Evolutionary conservation across 2,113 vertebrate genomes (phyloP).

Genomic region (Passer montanus): DNA sequence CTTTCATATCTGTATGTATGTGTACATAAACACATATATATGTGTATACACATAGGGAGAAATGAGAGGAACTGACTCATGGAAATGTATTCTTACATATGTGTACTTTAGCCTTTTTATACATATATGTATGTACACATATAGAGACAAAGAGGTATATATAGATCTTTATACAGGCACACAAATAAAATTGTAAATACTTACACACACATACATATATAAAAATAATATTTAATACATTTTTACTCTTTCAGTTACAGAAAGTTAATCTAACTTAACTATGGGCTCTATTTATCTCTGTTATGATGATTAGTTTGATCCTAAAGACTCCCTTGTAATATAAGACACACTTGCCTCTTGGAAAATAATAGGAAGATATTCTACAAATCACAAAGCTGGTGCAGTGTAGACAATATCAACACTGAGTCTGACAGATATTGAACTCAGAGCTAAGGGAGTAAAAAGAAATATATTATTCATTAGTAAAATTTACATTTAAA

Average conservation of each 20-base stretch:
- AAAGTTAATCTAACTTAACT: neutral
- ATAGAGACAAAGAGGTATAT: neutral
- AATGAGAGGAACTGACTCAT: neutral
- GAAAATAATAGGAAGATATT: neutral
- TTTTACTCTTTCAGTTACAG: neutral
- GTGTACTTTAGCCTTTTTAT: neutral
- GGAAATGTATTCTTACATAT: neutral
- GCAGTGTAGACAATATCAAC: neutral
- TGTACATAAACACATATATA: neutral
- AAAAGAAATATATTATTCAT: slow-evolving; percentile 27
- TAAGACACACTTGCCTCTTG: neutral
- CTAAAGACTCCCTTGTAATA: neutral
- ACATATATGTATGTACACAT: neutral
- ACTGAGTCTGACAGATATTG: slow-evolving; percentile 27
- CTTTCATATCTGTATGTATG: neutral
- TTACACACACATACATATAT: neutral
- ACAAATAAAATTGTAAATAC: neutral
- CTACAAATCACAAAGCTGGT: slow-evolving; percentile 31
- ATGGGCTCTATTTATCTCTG: neutral
- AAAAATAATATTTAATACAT: neutral
- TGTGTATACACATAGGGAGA: neutral
- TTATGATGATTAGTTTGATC: neutral
- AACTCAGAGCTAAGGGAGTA: slow-evolving; percentile 39
- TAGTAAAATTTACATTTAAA: neutral
- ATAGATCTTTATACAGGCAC: neutral